Evolutionary conservation across 1,140 invertebrate genomes (phyloP).

Genomic region (Gyrodactylus salaris): DNA sequence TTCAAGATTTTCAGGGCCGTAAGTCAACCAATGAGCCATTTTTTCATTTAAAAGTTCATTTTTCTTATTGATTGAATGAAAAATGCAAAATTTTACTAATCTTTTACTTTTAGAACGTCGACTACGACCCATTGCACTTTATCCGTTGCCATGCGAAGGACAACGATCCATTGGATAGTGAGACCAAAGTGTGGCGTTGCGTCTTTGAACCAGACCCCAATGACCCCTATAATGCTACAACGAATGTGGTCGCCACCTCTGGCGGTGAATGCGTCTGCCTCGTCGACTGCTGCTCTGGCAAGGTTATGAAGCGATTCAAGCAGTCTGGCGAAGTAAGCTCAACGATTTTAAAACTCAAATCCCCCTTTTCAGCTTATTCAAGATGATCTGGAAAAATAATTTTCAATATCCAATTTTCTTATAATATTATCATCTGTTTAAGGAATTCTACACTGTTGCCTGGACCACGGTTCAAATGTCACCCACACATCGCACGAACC

Average conservation of each 20-base stretch:
- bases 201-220: constrained; percentile 20
- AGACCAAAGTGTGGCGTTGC: constrained; percentile 22
- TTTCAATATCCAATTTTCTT: constrained; percentile 6
- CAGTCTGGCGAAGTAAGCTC: constrained; percentile 9
- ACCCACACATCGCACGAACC: constrained; percentile 8
- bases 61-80: no score
- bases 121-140: constrained; percentile 14
- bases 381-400: background rate
- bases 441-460: constrained; percentile 21
- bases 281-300: constrained; percentile 20
- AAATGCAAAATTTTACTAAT: no score
- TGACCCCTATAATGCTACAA: constrained; percentile 13
- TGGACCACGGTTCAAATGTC: constrained; percentile 19
- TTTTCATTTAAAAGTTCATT: no score
- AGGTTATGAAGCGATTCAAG: constrained; percentile 22
- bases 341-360: no score
- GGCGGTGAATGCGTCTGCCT: constrained; percentile 24
- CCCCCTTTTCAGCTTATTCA: no score
- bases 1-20: no score
- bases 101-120: background rate
- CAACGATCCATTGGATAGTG: constrained; percentile 13
- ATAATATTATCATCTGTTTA: constrained; percentile 9
- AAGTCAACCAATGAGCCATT: no score
- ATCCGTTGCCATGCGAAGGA: constrained; percentile 14
- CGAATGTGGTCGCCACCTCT: constrained; percentile 22